A percentile compares a stretch with the other conserved stretches of the same genome.
Conservation (phyloP, 1,140 invertebrate species). For the Schlechtendalia chinensis region DNA sequence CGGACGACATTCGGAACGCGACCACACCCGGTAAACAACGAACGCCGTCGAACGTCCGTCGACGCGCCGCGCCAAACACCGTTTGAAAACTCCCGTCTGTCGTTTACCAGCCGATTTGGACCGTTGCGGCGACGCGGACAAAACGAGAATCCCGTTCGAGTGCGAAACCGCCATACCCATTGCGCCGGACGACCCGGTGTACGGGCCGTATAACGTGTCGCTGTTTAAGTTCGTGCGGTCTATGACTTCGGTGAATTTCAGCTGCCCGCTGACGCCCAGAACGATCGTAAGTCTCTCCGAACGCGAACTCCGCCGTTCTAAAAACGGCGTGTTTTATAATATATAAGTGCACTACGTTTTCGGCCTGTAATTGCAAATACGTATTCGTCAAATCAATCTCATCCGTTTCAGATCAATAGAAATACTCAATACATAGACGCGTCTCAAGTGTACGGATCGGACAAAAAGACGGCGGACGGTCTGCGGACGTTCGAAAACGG, state of each 20-base stretch:
- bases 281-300: conserved; percentile 4
- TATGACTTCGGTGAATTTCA: conserved; percentile 10
- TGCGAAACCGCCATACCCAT: neutral
- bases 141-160: conserved; percentile 13
- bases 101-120: neutral
- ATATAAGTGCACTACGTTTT: no score
- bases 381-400: no score
- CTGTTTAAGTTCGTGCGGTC: conserved; percentile 40
- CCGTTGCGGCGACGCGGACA: conserved; percentile 7
- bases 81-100: neutral
- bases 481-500: conserved; percentile 22
- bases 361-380: no score
- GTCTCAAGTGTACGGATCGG: conserved; percentile 14
- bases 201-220: conserved; percentile 4
- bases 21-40: neutral
- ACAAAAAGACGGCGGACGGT: neutral
- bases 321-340: no score
- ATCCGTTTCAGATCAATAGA: conserved; percentile 28
- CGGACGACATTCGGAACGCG: neutral
- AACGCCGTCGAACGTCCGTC: no score
- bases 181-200: conserved; percentile 13
- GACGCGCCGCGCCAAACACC: no score
- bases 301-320: no score
- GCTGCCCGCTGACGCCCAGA: conserved; percentile 14
- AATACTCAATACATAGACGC: conserved; percentile 38